Evolutionary conservation across 2,113 vertebrate species (phyloP).

Genomic region (Stercorarius parasiticus): DNA sequence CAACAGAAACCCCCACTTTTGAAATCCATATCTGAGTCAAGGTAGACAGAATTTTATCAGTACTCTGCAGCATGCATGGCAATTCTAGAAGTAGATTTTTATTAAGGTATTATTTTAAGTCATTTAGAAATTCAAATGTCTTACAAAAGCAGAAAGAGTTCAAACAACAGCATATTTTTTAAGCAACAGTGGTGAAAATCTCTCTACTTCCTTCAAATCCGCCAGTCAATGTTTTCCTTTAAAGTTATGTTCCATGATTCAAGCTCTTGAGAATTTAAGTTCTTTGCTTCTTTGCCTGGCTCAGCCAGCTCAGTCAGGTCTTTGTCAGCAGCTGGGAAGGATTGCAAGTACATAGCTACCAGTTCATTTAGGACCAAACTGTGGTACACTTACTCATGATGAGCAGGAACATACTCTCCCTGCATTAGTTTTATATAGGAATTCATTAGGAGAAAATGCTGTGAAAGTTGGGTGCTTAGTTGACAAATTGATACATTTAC

Average conservation of each 20-base stretch:
- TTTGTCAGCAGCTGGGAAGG: slow-evolving; percentile 18
- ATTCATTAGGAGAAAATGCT: background rate
- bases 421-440: background rate
- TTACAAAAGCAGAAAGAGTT: background rate
- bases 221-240: background rate
- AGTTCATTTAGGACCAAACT: background rate
- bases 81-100: background rate
- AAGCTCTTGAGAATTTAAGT: slow-evolving; percentile 30
- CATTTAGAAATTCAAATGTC: background rate
- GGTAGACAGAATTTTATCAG: background rate
- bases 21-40: background rate
- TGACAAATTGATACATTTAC: background rate
- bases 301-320: slow-evolving; percentile 16
- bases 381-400: background rate
- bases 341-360: background rate
- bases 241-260: slow-evolving; percentile 20
- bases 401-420: background rate
- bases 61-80: background rate
- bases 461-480: background rate
- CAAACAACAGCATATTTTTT: background rate
- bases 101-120: background rate
- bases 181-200: background rate
- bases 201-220: background rate
- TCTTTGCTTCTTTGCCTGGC: background rate
- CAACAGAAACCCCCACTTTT: background rate